A percentile compares a stretch with the other conserved stretches of the same genome.
Evolutionary conservation across 2,888 invertebrate species (phyloP).

Genomic region (Nebria salina): DNA sequence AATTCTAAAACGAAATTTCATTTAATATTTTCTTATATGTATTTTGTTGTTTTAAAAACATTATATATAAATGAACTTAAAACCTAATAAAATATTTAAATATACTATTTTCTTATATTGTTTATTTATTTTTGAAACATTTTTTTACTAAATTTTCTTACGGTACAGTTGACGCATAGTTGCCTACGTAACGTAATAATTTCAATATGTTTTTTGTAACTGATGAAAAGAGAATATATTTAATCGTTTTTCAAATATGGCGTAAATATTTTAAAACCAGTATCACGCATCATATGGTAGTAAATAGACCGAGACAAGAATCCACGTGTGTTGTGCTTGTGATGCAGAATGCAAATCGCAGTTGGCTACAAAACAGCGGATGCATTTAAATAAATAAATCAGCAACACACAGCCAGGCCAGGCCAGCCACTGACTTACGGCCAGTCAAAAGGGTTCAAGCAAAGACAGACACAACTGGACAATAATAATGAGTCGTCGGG

Average conservation of each 20-base stretch:
- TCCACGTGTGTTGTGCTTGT: neutral
- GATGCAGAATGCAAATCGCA: slow-evolving; percentile 18
- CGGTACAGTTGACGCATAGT: too few species aligned
- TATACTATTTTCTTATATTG: too few species aligned
- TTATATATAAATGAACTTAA: too few species aligned
- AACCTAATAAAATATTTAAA: too few species aligned
- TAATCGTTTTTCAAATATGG: too few species aligned
- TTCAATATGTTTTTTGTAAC: too few species aligned
- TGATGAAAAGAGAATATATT: too few species aligned
- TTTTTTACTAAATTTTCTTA: too few species aligned
- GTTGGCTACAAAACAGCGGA: slow-evolving; percentile 20
- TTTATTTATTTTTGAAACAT: too few species aligned
- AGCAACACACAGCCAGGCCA: neutral
- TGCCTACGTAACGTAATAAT: too few species aligned
- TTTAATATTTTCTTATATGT: neutral
- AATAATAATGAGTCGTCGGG: neutral
- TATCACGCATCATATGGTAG: neutral
- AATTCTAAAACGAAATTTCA: neutral
- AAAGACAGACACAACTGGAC: neutral
- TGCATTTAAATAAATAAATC: slow-evolving; percentile 20
- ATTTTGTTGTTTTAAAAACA: too few species aligned
- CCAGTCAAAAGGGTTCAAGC: neutral
- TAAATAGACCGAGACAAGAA: neutral
- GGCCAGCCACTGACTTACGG: neutral
- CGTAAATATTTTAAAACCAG: too few species aligned